phyloP scores from a whole-genome alignment of 2,888 invertebrate genomes.

The Patella caerulea region DNA sequence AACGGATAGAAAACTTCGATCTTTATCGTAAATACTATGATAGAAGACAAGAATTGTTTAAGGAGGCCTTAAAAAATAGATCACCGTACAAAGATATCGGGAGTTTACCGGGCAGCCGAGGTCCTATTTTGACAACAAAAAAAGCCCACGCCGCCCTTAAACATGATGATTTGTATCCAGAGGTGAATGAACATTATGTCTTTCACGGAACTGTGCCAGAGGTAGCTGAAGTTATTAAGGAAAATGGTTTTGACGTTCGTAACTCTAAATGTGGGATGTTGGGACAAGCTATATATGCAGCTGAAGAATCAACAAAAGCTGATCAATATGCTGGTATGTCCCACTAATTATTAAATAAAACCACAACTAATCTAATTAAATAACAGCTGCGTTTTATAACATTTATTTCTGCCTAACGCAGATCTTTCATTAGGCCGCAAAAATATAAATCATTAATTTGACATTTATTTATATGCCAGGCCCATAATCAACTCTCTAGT shows the following conservation, averaged over 20 bases:
- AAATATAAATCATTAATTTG: too few relatives aligned
- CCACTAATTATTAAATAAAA: not conserved
- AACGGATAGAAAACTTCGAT: slow-evolving; percentile 51
- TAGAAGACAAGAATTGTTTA: slow-evolving; percentile 35
- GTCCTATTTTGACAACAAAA: slow-evolving; percentile 16
- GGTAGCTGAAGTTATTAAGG: slow-evolving; percentile 37
- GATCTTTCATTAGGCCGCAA: too few relatives aligned
- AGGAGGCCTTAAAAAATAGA: slow-evolving; percentile 24
- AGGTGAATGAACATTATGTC: slow-evolving; percentile 52
- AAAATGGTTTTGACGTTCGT: slow-evolving; percentile 47
- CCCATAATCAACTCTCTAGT: too few relatives aligned
- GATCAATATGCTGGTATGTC: slow-evolving; percentile 52
- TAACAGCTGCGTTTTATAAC: too few relatives aligned
- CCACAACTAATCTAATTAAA: too few relatives aligned
- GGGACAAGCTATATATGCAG: slow-evolving; percentile 54
- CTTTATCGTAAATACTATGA: slow-evolving; percentile 44
- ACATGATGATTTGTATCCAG: slow-evolving; percentile 35
- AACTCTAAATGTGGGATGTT: slow-evolving; percentile 44
- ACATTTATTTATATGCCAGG: too few relatives aligned
- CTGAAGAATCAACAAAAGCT: slow-evolving; percentile 56
- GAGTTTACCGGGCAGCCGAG: slow-evolving; percentile 22
- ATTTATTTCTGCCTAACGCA: too few relatives aligned
- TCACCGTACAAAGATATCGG: slow-evolving; percentile 27
- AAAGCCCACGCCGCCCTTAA: slow-evolving; percentile 14
- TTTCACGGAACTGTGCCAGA: slow-evolving; percentile 56